phyloP scores from a whole-genome alignment of 2,888 invertebrate genomes.

The Orthonychiurus folsomi region DNA sequence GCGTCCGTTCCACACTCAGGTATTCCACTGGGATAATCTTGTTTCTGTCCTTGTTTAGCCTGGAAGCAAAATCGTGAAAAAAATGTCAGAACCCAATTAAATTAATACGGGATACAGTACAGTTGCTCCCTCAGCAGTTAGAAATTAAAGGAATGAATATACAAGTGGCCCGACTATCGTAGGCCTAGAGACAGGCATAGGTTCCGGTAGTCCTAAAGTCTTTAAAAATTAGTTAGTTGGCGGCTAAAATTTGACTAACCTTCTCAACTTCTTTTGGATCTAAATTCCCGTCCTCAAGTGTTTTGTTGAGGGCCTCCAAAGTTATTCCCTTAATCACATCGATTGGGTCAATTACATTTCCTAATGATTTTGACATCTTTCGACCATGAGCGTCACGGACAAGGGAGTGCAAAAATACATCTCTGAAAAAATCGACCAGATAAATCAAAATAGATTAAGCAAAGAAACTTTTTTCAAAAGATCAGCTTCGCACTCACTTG shows the following conservation, averaged over 20 bases:
- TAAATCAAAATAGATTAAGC: background rate
- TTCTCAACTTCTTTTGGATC: constrained; percentile 72
- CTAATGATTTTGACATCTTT: constrained; percentile 98
- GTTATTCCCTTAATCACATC: constrained; percentile 85
- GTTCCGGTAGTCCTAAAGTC: too few species aligned
- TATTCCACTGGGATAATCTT: constrained; percentile 72
- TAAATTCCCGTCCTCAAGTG: constrained; percentile 67
- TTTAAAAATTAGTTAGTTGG: too few species aligned
- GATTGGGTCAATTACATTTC: constrained; percentile 95
- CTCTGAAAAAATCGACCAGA: constrained; percentile 42
- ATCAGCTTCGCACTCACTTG: constrained; percentile 48
- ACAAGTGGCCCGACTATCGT: too few species aligned
- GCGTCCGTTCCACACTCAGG: constrained; percentile 96
- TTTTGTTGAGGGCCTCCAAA: constrained; percentile 56
- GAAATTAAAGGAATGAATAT: constrained; percentile 1
- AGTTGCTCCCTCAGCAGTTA: constrained; percentile 1
- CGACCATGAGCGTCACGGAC: constrained; percentile 95
- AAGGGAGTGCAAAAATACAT: constrained; percentile 92
- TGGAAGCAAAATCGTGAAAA: constrained; percentile 13
- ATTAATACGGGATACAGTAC: too few species aligned
- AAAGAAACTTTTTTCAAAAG: constrained; percentile 5
- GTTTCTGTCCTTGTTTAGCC: constrained; percentile 57
- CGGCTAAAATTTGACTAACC: constrained; percentile 17
- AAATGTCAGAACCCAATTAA: too few species aligned
- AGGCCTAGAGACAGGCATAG: too few species aligned